Percentiles rank a stretch among this genome's conserved stretches.
Conservation (phyloP, 2,113 vertebrate species). For the Onychorhynchus coronatus region DNA sequence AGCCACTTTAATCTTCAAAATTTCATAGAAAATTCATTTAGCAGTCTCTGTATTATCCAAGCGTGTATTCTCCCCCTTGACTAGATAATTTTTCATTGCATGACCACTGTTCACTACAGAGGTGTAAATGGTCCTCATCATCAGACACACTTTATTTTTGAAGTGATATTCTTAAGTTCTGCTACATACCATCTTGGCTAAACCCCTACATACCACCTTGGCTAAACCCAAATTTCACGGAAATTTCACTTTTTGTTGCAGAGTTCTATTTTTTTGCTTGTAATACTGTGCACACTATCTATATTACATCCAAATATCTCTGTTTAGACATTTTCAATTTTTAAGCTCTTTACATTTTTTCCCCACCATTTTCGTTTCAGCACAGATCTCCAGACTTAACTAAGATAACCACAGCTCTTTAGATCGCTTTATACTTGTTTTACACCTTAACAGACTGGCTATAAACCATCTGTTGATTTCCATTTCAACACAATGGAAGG, state of each 20-base stretch:
- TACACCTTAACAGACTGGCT: neutral
- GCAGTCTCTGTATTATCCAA: neutral
- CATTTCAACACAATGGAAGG: neutral
- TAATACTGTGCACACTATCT: neutral
- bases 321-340: neutral
- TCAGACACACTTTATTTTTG: neutral
- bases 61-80: neutral
- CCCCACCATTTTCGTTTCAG: neutral
- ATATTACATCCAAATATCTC: neutral
- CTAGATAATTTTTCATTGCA: neutral
- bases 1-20: neutral
- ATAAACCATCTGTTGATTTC: neutral
- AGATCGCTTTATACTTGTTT: neutral
- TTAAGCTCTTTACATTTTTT: neutral
- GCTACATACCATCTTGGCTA: neutral
- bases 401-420: neutral
- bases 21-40: neutral
- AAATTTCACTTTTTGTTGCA: neutral
- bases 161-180: neutral
- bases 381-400: neutral
- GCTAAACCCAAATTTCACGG: neutral
- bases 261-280: neutral
- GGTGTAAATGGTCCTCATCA: neutral
- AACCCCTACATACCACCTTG: neutral
- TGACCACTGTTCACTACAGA: neutral